Conservation (phyloP, 2,888 invertebrate genomes). For the Drosophila neotestacea region DNA sequence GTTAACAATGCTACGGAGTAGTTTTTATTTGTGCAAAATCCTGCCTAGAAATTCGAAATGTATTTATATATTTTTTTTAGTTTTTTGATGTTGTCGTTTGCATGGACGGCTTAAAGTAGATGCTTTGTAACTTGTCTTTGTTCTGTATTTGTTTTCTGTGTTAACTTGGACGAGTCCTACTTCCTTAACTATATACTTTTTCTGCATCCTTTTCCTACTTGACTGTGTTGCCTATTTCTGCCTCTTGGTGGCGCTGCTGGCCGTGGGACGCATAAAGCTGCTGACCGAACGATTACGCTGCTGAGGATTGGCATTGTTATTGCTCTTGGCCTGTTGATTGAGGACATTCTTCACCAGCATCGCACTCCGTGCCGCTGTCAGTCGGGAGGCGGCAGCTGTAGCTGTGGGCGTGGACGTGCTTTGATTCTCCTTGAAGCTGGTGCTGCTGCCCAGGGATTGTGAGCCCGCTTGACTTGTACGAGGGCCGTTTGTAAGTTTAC, state of each 20-base stretch:
- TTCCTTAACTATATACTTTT: conserved; percentile 27
- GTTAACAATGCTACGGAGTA: conserved; percentile 56
- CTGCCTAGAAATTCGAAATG: conserved; percentile 79
- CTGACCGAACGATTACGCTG: conserved; percentile 82
- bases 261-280: conserved; percentile 94
- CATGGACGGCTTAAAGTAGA: conserved; percentile 73
- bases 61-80: conserved; percentile 8
- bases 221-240: conserved; percentile 71
- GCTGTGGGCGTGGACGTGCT: conserved; percentile 29
- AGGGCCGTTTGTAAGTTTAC: conserved; percentile 49
- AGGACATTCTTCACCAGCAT: conserved; percentile 81
- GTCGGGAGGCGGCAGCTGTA: conserved; percentile 45
- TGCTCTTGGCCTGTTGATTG: conserved; percentile 61
- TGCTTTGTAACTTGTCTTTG: conserved; percentile 63
- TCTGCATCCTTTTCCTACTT: conserved; percentile 1
- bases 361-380: conserved; percentile 77
- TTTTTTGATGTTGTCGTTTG: conserved; percentile 47
- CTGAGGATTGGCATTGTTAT: conserved; percentile 41
- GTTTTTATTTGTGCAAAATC: conserved; percentile 46
- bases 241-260: conserved; percentile 91
- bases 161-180: conserved; percentile 63
- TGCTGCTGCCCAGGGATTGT: conserved; percentile 75
- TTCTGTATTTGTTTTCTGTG: conserved; percentile 31
- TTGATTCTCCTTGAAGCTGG: conserved; percentile 86
- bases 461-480: conserved; percentile 27